These are phyloP conservation scores for Athrips mouffetella DNA, from an alignment of 2,888 invertebrate genomes.

Conservation along the genomic window DNA sequence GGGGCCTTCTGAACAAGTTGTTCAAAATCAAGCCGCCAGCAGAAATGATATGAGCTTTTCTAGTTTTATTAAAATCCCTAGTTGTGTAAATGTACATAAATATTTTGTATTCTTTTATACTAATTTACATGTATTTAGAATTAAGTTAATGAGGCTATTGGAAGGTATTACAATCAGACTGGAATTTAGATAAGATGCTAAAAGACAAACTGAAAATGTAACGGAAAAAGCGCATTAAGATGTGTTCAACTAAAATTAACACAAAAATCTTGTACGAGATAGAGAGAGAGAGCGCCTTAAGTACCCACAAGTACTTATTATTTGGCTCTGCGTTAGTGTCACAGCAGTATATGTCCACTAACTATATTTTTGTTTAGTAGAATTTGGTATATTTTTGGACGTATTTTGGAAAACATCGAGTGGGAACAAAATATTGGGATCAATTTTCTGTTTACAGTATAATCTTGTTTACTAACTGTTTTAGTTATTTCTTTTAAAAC, in stretches of 20 bases:
- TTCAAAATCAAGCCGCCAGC: slow-evolving; percentile 10
- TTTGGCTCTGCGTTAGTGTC: neutral
- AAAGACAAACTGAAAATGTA: neutral
- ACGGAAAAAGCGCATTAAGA: no score
- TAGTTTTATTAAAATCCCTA: slow-evolving; percentile 18
- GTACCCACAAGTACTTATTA: neutral
- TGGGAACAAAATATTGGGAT: slow-evolving; percentile 50
- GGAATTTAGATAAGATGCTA: neutral
- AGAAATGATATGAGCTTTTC: slow-evolving; percentile 20
- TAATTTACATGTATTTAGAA: slow-evolving; percentile 25
- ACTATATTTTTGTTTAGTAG: neutral
- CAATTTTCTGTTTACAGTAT: slow-evolving; percentile 33
- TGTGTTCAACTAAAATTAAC: no score
- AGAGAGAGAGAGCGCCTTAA: no score
- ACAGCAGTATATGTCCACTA: no score
- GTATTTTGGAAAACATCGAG: slow-evolving; percentile 7
- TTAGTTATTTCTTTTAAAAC: slow-evolving; percentile 38
- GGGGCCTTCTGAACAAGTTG: slow-evolving; percentile 9
- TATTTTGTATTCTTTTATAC: slow-evolving; percentile 23
- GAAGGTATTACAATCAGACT: neutral
- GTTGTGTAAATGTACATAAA: slow-evolving; percentile 24
- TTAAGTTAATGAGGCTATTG: slow-evolving; percentile 24
- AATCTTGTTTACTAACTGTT: slow-evolving; percentile 14
- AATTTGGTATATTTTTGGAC: slow-evolving; percentile 1
- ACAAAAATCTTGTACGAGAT: no score